Percentiles rank a stretch among this genome's conserved stretches.
phyloP scores from a whole-genome alignment of 2,113 vertebrate genomes.

The Cynopterus brachyotis region DNA sequence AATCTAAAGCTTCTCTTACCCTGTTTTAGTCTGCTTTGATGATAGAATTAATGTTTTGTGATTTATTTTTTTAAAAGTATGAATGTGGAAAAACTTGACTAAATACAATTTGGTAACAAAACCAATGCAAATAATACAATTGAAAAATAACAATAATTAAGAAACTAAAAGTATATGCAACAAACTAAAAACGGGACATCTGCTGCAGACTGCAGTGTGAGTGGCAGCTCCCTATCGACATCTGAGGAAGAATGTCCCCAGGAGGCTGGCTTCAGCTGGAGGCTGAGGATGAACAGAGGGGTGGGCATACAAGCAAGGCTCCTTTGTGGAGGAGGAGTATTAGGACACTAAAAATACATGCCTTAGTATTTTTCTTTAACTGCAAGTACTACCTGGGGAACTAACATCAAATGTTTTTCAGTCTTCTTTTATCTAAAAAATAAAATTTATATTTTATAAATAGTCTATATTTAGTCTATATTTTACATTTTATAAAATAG shows the following conservation, averaged over 20 bases:
- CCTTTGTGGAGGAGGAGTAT: not conserved
- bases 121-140: not conserved
- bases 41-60: not conserved
- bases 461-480: no score
- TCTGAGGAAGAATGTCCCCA: not conserved
- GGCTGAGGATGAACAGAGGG: not conserved
- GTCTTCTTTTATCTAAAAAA: slow-evolving; percentile 17
- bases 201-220: not conserved
- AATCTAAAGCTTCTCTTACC: not conserved
- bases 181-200: not conserved
- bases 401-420: not conserved
- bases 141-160: not conserved
- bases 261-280: not conserved
- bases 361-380: not conserved
- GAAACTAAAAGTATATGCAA: not conserved
- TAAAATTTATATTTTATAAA: slow-evolving; percentile 50
- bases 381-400: not conserved
- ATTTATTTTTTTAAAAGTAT: not conserved
- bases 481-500: slow-evolving; percentile 46
- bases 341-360: not conserved
- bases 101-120: not conserved
- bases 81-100: not conserved
- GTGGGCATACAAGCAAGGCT: not conserved
- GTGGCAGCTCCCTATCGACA: rapidly evolving
- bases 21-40: not conserved